A percentile compares a stretch with the other conserved stretches of the same genome.
These are phyloP conservation scores for Bombyx mandarina DNA, from an alignment of 1,140 invertebrate species.

Conservation along the genomic window DNA sequence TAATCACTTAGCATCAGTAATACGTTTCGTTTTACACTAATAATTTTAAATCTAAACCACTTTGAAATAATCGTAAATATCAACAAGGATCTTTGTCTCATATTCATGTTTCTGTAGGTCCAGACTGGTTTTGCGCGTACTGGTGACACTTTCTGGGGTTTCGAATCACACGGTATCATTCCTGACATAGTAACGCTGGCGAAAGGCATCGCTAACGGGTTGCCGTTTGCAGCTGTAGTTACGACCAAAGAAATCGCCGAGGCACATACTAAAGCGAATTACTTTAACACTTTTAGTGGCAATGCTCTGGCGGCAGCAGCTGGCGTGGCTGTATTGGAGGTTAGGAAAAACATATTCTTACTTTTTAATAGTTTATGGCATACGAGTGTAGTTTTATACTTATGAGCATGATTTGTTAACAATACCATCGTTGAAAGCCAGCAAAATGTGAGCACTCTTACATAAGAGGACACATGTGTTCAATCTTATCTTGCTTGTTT, in stretches of 20 bases:
- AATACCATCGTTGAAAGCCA: no score
- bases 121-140: slow-evolving; percentile 97
- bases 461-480: no score
- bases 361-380: neutral
- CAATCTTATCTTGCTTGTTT: no score
- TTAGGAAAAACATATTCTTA: slow-evolving; percentile 42
- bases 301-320: slow-evolving; percentile 92
- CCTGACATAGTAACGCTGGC: slow-evolving; percentile 96
- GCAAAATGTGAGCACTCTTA: no score
- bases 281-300: slow-evolving; percentile 98
- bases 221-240: slow-evolving; percentile 93
- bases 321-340: slow-evolving; percentile 91
- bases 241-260: slow-evolving; percentile 90
- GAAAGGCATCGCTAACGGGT: slow-evolving; percentile 94
- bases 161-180: slow-evolving; percentile 85
- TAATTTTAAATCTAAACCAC: no score
- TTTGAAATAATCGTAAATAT: neutral
- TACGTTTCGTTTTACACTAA: no score
- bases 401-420: no score
- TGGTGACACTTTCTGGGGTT: slow-evolving; percentile 96
- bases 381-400: neutral
- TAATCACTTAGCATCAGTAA: neutral
- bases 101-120: slow-evolving; percentile 71
- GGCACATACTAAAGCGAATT: slow-evolving; percentile 80
- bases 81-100: neutral